A percentile compares a stretch with the other conserved stretches of the same genome.
Conservation (phyloP, 2,888 invertebrate genomes). For the Amiota minor region DNA sequence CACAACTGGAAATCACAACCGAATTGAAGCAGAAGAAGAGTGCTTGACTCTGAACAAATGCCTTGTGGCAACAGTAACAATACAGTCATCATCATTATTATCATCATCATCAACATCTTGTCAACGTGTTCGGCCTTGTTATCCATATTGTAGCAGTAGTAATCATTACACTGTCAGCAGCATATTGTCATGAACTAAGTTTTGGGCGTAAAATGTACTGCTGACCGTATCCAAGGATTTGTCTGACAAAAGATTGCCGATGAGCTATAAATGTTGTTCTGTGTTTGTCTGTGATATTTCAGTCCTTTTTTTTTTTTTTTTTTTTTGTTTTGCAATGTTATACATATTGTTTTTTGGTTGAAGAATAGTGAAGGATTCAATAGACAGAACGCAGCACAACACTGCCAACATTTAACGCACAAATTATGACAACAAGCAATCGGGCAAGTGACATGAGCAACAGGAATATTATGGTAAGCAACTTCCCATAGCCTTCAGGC, state of each 20-base stretch:
- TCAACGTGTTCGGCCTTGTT: conserved; percentile 49
- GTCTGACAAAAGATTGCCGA: too few relatives aligned
- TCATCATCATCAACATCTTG: conserved; percentile 12
- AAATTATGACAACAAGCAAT: conserved; percentile 17
- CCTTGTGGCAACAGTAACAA: background rate
- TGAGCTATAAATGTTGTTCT: too few relatives aligned
- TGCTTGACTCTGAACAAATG: background rate
- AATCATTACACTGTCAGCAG: conserved; percentile 58
- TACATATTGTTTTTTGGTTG: too few relatives aligned
- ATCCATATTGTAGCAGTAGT: conserved; percentile 56
- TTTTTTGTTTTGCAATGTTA: too few relatives aligned
- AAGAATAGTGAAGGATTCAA: too few relatives aligned
- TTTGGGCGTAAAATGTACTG: conserved; percentile 31
- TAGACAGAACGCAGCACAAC: too few relatives aligned
- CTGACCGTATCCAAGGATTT: background rate
- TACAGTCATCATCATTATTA: conserved; percentile 2
- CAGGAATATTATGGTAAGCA: conserved; percentile 18
- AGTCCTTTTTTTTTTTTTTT: too few relatives aligned
- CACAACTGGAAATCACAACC: conserved; percentile 53
- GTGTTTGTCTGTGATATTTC: too few relatives aligned
- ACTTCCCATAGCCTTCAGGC: conserved; percentile 13
- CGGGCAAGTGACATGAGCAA: conserved; percentile 5
- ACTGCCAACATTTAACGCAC: background rate
- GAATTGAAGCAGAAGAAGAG: conserved; percentile 14
- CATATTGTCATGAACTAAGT: conserved; percentile 46